A percentile compares a stretch with the other conserved stretches of the same genome.
These are phyloP conservation scores for Scrobipalpa costella DNA, from an alignment of 2,888 invertebrate genomes.

Conservation along the genomic window DNA sequence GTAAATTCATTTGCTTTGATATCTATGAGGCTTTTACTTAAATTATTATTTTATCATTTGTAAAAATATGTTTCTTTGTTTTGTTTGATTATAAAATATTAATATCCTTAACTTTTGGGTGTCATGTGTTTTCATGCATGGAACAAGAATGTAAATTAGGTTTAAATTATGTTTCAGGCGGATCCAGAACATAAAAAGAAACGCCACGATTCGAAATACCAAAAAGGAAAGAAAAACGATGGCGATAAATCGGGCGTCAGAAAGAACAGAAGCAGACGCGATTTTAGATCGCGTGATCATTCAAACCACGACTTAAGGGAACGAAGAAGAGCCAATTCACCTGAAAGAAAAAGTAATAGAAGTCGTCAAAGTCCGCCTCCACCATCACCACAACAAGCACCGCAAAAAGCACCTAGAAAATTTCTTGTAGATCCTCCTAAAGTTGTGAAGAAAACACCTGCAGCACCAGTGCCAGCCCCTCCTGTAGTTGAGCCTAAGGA, in stretches of 20 bases:
- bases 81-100: no score
- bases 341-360: background rate
- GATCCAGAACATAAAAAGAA: conserved; percentile 10
- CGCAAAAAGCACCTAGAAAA: background rate
- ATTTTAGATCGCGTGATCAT: background rate
- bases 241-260: conserved; percentile 23
- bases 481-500: background rate
- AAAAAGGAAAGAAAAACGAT: conserved; percentile 11
- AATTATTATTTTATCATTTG: no score
- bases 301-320: background rate
- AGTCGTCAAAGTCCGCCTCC: background rate
- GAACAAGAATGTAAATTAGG: conserved; percentile 14
- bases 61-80: no score
- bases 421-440: conserved; percentile 1
- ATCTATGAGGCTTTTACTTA: no score
- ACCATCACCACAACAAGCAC: background rate
- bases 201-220: background rate
- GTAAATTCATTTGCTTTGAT: no score
- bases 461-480: background rate
- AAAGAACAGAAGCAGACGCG: conserved; percentile 29
- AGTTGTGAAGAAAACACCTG: background rate
- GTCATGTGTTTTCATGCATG: background rate
- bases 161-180: conserved; percentile 6
- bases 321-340: background rate
- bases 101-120: background rate